A percentile compares a stretch with the other conserved stretches of the same genome.
Conservation (phyloP, 2,113 vertebrate species). For the Phalacrocorax brasilianus region DNA sequence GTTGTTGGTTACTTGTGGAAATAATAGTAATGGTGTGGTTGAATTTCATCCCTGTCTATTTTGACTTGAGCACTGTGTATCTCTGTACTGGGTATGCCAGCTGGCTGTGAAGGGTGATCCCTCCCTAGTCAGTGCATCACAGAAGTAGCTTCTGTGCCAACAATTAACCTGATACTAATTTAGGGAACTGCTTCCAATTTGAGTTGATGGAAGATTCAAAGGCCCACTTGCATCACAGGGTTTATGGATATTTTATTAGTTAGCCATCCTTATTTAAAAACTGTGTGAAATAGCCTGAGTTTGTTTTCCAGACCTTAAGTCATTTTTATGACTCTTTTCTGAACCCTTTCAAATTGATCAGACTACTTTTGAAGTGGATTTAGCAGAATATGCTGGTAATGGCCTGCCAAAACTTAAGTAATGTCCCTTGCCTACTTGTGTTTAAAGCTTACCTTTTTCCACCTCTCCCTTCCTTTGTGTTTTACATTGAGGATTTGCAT, state of each 20-base stretch:
- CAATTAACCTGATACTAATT: slow-evolving; percentile 60
- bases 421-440: neutral
- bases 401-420: neutral
- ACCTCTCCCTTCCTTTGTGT: neutral
- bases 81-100: neutral
- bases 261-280: neutral
- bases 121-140: neutral
- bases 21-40: neutral
- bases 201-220: slow-evolving; percentile 4
- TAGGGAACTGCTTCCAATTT: slow-evolving; percentile 65
- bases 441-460: neutral
- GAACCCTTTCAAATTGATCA: neutral
- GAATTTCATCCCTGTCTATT: neutral
- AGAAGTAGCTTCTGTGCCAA: slow-evolving; percentile 61
- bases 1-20: neutral
- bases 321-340: slow-evolving; percentile 3
- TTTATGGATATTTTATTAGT: slow-evolving; percentile 10
- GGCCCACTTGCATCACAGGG: neutral
- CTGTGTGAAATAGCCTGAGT: neutral
- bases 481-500: neutral
- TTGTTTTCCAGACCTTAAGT: neutral
- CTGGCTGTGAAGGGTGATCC: neutral
- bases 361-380: neutral
- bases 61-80: neutral
- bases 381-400: neutral